Conservation (phyloP, 2,888 invertebrate genomes). For the Cryptosula pallasiana region DNA sequence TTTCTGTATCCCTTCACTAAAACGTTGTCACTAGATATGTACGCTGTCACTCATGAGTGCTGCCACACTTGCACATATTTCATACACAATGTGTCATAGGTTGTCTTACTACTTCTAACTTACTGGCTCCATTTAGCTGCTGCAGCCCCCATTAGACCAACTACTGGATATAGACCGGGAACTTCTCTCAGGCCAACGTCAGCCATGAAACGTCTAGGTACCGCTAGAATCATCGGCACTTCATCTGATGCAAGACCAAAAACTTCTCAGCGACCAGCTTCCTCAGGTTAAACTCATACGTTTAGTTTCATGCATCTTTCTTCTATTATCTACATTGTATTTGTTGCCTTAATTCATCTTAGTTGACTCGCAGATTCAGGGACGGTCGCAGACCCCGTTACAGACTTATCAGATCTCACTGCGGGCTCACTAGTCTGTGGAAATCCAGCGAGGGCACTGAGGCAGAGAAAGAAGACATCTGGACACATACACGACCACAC, state of each 20-base stretch:
- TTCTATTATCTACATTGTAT: too few relatives aligned
- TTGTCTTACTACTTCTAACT: slow-evolving; percentile 17
- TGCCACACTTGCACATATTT: too few relatives aligned
- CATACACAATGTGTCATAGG: not conserved
- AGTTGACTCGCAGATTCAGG: slow-evolving; percentile 19
- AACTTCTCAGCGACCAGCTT: slow-evolving; percentile 13
- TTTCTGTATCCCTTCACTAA: too few relatives aligned
- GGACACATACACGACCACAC: slow-evolving; percentile 27
- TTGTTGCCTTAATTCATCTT: too few relatives aligned
- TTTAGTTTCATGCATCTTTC: too few relatives aligned
- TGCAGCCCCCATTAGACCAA: slow-evolving; percentile 32
- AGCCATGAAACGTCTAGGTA: slow-evolving; percentile 26
- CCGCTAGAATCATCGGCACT: slow-evolving; percentile 22
- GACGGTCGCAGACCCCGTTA: not conserved
- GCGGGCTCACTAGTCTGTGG: slow-evolving; percentile 50
- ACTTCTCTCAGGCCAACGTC: slow-evolving; percentile 31
- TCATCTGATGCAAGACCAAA: slow-evolving; percentile 7
- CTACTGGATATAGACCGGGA: slow-evolving; percentile 43
- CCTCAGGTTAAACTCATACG: too few relatives aligned
- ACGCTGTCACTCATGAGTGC: too few relatives aligned
- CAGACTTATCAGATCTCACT: slow-evolving; percentile 44
- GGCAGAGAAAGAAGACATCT: slow-evolving; percentile 34
- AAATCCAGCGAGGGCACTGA: slow-evolving; percentile 50
- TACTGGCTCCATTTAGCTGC: slow-evolving; percentile 27
- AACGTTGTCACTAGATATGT: too few relatives aligned